These are phyloP conservation scores for Amblyopsis hoosieri DNA, from an alignment of 2,797 vertebrate genomes.

Conservation along the genomic window DNA sequence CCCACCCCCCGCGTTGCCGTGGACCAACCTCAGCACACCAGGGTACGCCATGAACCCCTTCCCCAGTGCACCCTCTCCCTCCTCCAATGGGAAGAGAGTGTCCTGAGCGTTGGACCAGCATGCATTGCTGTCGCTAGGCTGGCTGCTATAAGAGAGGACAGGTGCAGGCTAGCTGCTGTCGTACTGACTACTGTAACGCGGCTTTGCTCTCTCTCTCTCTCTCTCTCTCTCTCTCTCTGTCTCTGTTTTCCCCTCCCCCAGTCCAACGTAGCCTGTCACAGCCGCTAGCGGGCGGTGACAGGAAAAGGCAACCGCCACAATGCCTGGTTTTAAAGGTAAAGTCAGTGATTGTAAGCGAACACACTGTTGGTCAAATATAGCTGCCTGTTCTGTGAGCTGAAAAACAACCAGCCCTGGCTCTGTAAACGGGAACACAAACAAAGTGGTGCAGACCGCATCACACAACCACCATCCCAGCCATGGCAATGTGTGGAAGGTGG, in stretches of 20 bases:
- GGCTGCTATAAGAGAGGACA: constrained; percentile 65
- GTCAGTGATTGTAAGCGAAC: too few species aligned
- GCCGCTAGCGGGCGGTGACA: constrained; percentile 63
- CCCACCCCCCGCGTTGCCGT: constrained; percentile 58
- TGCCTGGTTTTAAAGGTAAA: constrained; percentile 42
- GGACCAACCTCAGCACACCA: constrained; percentile 33
- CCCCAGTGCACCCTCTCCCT: too few species aligned
- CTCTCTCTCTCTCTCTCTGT: constrained; percentile 18
- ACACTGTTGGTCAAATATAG: too few species aligned
- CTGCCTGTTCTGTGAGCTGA: too few species aligned
- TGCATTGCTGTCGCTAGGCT: too few species aligned
- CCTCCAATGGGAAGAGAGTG: too few species aligned
- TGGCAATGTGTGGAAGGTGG: too few species aligned
- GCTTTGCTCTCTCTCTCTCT: neutral
- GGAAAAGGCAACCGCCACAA: constrained; percentile 67
- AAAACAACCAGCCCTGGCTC: too few species aligned
- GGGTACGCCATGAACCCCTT: constrained; percentile 57
- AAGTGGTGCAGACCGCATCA: too few species aligned
- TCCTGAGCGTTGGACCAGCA: too few species aligned
- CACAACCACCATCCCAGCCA: neutral
- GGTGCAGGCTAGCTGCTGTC: constrained; percentile 71
- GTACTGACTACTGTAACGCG: constrained; percentile 67
- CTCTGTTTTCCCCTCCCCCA: constrained; percentile 72
- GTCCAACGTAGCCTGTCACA: constrained; percentile 69
- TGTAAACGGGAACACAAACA: too few species aligned